A percentile compares a stretch with the other conserved stretches of the same genome.
Evolutionary conservation across 2,888 invertebrate species (phyloP).

Genomic region (Rhagium mordax): DNA sequence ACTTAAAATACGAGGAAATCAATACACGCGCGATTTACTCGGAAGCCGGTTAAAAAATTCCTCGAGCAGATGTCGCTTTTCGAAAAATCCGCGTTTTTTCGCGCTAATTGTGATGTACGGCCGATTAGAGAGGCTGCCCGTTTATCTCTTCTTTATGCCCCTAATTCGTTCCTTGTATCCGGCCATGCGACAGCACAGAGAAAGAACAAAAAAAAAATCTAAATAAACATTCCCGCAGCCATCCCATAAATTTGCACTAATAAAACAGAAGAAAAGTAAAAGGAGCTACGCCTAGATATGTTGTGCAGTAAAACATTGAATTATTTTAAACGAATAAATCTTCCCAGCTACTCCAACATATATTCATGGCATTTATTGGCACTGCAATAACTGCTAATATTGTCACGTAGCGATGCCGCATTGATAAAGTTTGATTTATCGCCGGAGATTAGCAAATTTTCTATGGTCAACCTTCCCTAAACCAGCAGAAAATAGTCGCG

Average conservation of each 20-base stretch:
- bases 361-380: slow-evolving; percentile 1
- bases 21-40: slow-evolving; percentile 36
- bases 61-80: slow-evolving; percentile 29
- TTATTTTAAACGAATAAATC: no score
- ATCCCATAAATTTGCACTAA: no score
- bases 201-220: no score
- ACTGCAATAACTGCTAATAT: background rate
- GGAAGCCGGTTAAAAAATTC: slow-evolving; percentile 31
- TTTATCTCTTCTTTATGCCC: background rate
- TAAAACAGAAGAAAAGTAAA: no score
- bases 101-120: background rate
- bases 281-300: no score
- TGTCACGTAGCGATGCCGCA: slow-evolving; percentile 17
- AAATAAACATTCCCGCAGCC: no score
- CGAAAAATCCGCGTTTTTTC: background rate
- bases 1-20: slow-evolving; percentile 45
- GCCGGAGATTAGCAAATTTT: slow-evolving; percentile 57
- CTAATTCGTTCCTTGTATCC: background rate
- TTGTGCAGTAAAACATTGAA: no score
- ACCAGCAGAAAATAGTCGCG: slow-evolving; percentile 50
- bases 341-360: no score
- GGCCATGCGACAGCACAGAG: no score
- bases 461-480: slow-evolving; percentile 57
- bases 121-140: background rate
- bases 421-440: slow-evolving; percentile 56